These are phyloP conservation scores for Tetragnatha versicolor DNA, from an alignment of 1,140 invertebrate species.

Conservation along the genomic window DNA sequence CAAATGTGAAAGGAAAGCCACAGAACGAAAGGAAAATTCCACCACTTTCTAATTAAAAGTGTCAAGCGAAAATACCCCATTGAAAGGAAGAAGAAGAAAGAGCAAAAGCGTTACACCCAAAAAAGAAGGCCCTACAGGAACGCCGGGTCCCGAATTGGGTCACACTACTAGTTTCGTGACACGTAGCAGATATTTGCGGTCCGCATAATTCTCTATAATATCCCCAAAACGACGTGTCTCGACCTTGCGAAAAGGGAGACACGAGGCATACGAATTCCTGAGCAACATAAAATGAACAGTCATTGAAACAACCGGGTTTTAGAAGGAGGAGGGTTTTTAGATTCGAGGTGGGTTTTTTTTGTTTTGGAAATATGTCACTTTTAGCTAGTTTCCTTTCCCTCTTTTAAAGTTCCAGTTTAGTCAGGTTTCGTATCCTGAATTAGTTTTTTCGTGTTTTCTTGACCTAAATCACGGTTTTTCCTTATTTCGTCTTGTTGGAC, in stretches of 20 bases:
- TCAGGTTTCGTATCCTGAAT: slow-evolving; percentile 48
- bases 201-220: not conserved
- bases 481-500: slow-evolving; percentile 4
- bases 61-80: not conserved
- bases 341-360: not conserved
- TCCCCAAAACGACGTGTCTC: not conserved
- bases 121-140: slow-evolving; percentile 8
- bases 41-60: not conserved
- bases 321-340: not conserved
- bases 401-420: slow-evolving; percentile 32
- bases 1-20: not conserved
- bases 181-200: slow-evolving; percentile 8
- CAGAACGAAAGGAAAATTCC: not conserved
- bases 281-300: slow-evolving; percentile 21
- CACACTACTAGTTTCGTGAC: slow-evolving; percentile 42
- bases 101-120: not conserved
- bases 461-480: slow-evolving; percentile 45
- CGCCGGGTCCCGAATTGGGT: slow-evolving; percentile 26
- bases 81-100: slow-evolving; percentile 4
- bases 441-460: slow-evolving; percentile 26
- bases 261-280: not conserved
- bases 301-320: not conserved
- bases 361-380: slow-evolving; percentile 9
- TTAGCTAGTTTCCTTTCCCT: slow-evolving; percentile 13
- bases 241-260: slow-evolving; percentile 31